Evolutionary conservation across 2,888 invertebrate species (phyloP), one percentile per base, ranked within the genome.

Genomic region (Synanthedon formicaeformis): DNA sequence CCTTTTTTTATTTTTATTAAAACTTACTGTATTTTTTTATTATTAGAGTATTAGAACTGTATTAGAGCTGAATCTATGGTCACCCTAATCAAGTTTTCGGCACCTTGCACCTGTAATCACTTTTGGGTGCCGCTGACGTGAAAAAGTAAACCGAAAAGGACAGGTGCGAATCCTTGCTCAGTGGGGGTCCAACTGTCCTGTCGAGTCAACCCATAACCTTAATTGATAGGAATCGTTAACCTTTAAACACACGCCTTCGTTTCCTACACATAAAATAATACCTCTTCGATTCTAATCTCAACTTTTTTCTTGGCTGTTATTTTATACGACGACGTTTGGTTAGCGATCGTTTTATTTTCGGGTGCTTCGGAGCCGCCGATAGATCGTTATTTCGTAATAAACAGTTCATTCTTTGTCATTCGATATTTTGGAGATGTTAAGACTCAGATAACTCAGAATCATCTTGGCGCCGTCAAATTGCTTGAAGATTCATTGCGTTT

Each of bases 191-290:
- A 64, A 72, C 73, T 64, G 68, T 61, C 65, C 70, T 70, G 75
- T 75, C 81, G 75, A 71, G 70, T 79, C 77, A 69, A 73, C 80
- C 83, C 79, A 83, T 83, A 85, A 85, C 85, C 82, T 81, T 86
- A 87, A 86, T 87, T 86, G 87, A 87, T 87, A 85, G 86, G 76
- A 81, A 86, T 87, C 86, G 86, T 84, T 85, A 83, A 82, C 79
- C 86, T 83, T 84, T 81, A 84, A 81, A 77, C 78, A 79, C 76
- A 71, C 76, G 71, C 75, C 77, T 64, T 70, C 77, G 79, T 79
- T 81, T 78, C 86, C 79, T 77, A 69, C 69, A 78, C 81, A 84
- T 86, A 85, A 85, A 56, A 86, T 82, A 83, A 50, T 50, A 50
- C 50, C 74, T 70, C 66, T 65, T 67, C 66, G 87, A 87, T 87